Conservation (phyloP, 2,113 vertebrate genomes). For the Jacana jacana region DNA sequence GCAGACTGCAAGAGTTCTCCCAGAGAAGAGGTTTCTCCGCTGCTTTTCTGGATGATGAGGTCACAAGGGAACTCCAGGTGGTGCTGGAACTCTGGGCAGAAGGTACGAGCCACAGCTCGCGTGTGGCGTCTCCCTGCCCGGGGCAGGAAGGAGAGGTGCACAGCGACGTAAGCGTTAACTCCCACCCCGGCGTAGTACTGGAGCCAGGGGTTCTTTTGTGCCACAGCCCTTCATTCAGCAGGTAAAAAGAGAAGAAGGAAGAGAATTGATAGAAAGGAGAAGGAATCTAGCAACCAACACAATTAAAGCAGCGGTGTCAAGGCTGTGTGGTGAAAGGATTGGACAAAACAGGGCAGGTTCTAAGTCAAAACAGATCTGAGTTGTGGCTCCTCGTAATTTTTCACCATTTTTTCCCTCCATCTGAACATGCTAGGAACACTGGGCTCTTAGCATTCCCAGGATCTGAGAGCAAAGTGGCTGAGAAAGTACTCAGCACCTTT, state of each 20-base stretch:
- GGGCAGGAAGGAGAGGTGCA: constrained; percentile 84
- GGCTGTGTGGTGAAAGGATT: neutral
- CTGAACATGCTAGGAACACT: neutral
- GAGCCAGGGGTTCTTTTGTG: constrained; percentile 75
- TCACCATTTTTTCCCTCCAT: neutral
- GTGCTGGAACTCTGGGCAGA: constrained; percentile 90
- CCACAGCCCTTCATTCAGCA: constrained; percentile 72
- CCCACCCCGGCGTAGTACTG: constrained; percentile 79
- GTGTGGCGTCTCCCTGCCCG: constrained; percentile 75
- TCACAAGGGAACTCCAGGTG: constrained; percentile 80
- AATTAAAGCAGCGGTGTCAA: neutral
- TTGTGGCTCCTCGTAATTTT: neutral
- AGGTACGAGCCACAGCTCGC: constrained; percentile 75
- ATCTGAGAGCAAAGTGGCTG: neutral
- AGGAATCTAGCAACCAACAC: neutral
- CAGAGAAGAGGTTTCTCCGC: constrained; percentile 84
- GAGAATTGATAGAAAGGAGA: rapidly evolving
- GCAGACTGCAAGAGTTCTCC: constrained; percentile 86
- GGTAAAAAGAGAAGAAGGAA: neutral
- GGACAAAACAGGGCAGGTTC: neutral
- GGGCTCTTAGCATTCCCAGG: neutral
- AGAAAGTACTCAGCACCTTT: neutral
- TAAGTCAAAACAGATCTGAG: neutral
- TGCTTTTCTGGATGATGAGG: constrained; percentile 77
- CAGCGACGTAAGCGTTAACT: constrained; percentile 83